Evolutionary conservation across 2,888 invertebrate species (phyloP).

Genomic region (Napeogenes sylphis): DNA sequence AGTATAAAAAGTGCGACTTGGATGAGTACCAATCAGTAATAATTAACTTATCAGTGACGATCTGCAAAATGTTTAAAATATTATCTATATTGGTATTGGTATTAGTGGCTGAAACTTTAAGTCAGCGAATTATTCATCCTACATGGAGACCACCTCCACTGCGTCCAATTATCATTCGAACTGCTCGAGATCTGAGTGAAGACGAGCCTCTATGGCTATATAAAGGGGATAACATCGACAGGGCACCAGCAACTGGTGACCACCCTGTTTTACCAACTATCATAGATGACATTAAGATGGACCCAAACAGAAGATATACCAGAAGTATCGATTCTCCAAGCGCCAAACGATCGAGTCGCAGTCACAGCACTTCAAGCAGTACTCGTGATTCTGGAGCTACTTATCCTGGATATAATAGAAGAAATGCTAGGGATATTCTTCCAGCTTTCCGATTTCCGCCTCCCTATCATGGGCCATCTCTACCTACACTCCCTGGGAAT

Average conservation of each 20-base stretch:
- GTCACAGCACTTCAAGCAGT: conserved; percentile 36
- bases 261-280: conserved; percentile 36
- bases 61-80: conserved; percentile 35
- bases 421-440: conserved; percentile 38
- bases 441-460: no score
- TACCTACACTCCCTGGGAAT: no score
- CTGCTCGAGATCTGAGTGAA: conserved; percentile 33
- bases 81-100: conserved; percentile 31
- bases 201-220: conserved; percentile 37
- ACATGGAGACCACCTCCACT: conserved; percentile 38
- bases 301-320: conserved; percentile 38
- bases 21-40: conserved; percentile 5
- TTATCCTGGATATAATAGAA: conserved; percentile 48
- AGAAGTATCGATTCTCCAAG: conserved; percentile 44
- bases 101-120: conserved; percentile 35
- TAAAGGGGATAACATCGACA: conserved; percentile 34
- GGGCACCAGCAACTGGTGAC: conserved; percentile 38
- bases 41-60: not conserved
- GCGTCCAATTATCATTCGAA: conserved; percentile 32
- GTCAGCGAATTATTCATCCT: conserved; percentile 37
- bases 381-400: conserved; percentile 43
- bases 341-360: conserved; percentile 40
- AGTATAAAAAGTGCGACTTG: conserved; percentile 17
- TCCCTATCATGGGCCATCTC: no score
- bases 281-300: conserved; percentile 41